A percentile compares a stretch with the other conserved stretches of the same genome.
These are phyloP conservation scores for Planiliza haematocheilus DNA, from an alignment of 2,113 vertebrate species.

Conservation along the genomic window DNA sequence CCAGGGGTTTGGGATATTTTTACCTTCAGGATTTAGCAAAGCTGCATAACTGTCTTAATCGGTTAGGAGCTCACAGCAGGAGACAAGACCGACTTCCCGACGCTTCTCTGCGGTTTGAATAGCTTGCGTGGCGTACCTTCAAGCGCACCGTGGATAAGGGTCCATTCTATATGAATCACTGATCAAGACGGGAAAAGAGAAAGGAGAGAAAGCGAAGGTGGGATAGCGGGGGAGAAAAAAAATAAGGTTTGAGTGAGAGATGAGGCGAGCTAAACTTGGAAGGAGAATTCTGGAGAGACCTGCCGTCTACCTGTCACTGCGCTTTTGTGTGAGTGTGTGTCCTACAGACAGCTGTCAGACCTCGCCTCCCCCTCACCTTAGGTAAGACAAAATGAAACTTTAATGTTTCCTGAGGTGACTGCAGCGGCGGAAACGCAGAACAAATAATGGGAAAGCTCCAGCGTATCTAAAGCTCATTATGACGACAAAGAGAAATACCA, in stretches of 20 bases:
- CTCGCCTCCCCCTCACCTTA: neutral
- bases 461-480: neutral
- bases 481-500: too few relatives aligned
- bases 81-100: too few relatives aligned
- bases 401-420: neutral
- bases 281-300: neutral
- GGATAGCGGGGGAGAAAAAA: neutral
- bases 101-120: too few relatives aligned
- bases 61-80: too few relatives aligned
- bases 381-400: neutral
- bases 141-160: too few relatives aligned
- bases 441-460: neutral
- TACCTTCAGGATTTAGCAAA: too few relatives aligned
- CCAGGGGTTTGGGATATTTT: too few relatives aligned
- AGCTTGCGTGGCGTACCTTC: too few relatives aligned
- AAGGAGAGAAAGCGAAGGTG: neutral
- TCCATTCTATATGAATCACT: neutral
- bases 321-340: neutral
- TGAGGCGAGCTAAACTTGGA: neutral
- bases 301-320: neutral
- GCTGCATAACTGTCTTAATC: too few relatives aligned
- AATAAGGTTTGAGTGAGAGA: too few relatives aligned
- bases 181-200: neutral
- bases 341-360: neutral
- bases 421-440: neutral